Evolutionary conservation across 2,113 vertebrate species (phyloP), one percentile per base, ranked within the genome.

Genomic region (Pseudonaja textilis): DNA sequence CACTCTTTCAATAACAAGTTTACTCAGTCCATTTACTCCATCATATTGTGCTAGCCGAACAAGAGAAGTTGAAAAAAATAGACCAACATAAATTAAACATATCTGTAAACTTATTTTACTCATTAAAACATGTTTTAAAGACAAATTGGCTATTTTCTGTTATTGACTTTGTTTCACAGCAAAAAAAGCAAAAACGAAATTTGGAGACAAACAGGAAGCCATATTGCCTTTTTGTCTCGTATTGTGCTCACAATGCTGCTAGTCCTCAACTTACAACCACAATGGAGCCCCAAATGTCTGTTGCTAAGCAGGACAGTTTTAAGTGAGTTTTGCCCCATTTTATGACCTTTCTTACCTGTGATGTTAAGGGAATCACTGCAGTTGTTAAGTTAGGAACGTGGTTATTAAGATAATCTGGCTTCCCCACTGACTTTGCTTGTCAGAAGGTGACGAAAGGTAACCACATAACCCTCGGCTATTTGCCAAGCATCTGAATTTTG

Each of bases 1-100:
- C 85, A 98, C 98, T 89, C 97, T 97, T 93, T 99, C 98, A 8
- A 99, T 98, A 93, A 99, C 96, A 95, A 99, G 97, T 96, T 99
- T 98, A 88, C 98, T 99, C 96, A 98, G 98, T 92, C 98, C 98
- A 1, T 96, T 98, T 92, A 96, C 92, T 81, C 97, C 96, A 42
- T 98, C 98, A 0, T 98, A 98, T 93, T 98, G 97, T 74, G 98
- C 99, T 99, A 94, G 23, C 18, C 39, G 6, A 57, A 23, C 22
- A 90, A 47, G 74, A 59, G 20, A 90, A 61, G 23, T 26, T 86
- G 5, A 16, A 95, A 91, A 94, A 92, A 97, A 93, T 22, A 95
- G 92, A 95, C 0, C 42, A 55, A 81, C 93, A 91, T 92, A 59
- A 88, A 88, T 55, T 55, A 89, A 88, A 47, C 12, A 20, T 93